These are phyloP conservation scores for Pollicipes pollicipes DNA, from an alignment of 1,140 invertebrate species.

Conservation along the genomic window DNA sequence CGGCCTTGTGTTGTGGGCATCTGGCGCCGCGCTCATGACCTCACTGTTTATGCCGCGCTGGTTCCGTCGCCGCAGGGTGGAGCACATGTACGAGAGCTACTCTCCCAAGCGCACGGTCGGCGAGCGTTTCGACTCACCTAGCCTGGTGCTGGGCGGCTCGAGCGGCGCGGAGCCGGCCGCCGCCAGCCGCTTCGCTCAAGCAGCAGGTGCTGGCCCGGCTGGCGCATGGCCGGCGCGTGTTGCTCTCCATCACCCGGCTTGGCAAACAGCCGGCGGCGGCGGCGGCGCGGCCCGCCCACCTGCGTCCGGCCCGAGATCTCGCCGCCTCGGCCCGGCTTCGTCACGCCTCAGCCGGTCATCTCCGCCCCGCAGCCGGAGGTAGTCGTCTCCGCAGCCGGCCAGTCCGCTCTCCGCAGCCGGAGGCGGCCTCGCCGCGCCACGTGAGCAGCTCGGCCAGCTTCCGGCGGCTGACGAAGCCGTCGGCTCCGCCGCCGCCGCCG, in stretches of 20 bases:
- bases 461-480: neutral
- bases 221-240: constrained; percentile 3
- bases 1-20: no score
- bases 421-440: neutral
- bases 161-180: neutral
- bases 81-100: neutral
- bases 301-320: neutral
- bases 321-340: no score
- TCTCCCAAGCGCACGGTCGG: neutral
- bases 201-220: neutral
- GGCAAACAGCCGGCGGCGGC: neutral
- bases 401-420: neutral
- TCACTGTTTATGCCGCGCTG: neutral
- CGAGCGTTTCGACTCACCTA: neutral
- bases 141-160: neutral
- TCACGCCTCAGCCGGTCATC: no score
- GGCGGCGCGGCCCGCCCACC: no score
- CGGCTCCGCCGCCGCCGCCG: neutral
- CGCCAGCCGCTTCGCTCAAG: neutral
- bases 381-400: neutral
- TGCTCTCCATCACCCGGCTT: neutral
- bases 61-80: neutral
- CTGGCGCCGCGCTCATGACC: no score
- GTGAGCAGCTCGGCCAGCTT: neutral
- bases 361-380: neutral